Percentiles rank a stretch among this genome's conserved stretches.
Conservation (phyloP, 2,797 vertebrate genomes). For the Sphenodon punctatus region DNA sequence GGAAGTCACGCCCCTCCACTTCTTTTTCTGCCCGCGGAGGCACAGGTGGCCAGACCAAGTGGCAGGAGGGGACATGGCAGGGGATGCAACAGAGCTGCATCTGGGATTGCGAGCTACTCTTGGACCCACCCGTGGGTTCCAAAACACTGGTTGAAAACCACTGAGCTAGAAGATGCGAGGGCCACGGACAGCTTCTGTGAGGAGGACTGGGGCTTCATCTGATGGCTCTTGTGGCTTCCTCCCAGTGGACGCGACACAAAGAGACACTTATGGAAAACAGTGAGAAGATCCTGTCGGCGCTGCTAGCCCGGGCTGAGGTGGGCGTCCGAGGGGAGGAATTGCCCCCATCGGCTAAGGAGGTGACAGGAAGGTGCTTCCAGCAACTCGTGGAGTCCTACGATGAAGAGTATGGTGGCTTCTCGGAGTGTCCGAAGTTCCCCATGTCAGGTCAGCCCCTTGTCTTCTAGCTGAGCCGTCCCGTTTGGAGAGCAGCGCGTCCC, state of each 20-base stretch:
- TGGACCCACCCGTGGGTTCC: no score
- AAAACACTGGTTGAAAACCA: no score
- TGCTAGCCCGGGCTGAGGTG: slow-evolving; percentile 81
- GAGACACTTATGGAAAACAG: slow-evolving; percentile 83
- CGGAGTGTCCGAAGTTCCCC: slow-evolving; percentile 89
- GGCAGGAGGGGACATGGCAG: no score
- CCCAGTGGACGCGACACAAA: slow-evolving; percentile 89
- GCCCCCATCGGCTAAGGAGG: slow-evolving; percentile 78
- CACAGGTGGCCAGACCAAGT: no score
- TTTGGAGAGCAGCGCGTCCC: rapidly evolving
- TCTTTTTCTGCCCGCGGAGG: no score
- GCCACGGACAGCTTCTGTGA: background rate
- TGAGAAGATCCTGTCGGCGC: slow-evolving; percentile 81
- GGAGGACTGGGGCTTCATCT: background rate
- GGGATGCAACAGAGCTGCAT: no score
- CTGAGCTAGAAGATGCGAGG: background rate
- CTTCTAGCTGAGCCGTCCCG: rapidly evolving
- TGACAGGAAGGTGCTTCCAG: slow-evolving; percentile 86
- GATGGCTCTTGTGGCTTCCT: background rate
- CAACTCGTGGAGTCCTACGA: slow-evolving; percentile 89
- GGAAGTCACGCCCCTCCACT: no score
- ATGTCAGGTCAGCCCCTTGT: slow-evolving; percentile 82
- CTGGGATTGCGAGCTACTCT: no score
- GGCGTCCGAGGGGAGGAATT: slow-evolving; percentile 72
- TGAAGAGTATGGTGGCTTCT: slow-evolving; percentile 91